Conservation (phyloP, 1,140 invertebrate species). For the Steinernema feltiae region DNA sequence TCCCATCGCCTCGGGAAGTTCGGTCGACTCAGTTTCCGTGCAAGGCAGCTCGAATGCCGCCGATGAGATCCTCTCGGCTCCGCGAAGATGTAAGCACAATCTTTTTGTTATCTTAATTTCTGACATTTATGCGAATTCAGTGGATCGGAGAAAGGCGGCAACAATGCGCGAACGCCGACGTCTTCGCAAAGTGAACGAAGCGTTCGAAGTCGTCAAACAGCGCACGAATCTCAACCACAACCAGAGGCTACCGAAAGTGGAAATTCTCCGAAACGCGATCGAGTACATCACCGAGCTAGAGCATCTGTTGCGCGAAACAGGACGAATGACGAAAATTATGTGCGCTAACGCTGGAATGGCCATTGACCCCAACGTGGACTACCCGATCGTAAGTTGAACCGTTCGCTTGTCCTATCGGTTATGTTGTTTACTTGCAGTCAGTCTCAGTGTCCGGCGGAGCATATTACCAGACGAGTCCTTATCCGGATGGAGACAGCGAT, state of each 20-base stretch:
- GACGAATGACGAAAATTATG: slow-evolving; percentile 54
- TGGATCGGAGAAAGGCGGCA: slow-evolving; percentile 89
- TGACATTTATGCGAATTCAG: slow-evolving; percentile 68
- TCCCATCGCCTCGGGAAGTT: neutral
- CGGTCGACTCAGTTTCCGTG: slow-evolving; percentile 17
- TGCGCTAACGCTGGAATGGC: slow-evolving; percentile 33
- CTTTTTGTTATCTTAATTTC: neutral
- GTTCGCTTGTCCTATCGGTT: neutral
- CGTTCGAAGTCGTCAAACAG: slow-evolving; percentile 86
- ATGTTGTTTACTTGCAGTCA: neutral
- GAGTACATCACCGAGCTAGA: slow-evolving; percentile 94
- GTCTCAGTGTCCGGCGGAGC: neutral
- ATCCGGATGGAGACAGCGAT: neutral
- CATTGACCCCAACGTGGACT: slow-evolving; percentile 3
- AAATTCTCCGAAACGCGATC: slow-evolving; percentile 90
- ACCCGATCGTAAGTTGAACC: neutral
- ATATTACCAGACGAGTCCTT: slow-evolving; percentile 1
- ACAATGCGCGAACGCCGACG: slow-evolving; percentile 84
- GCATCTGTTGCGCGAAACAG: slow-evolving; percentile 58
- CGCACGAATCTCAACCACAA: slow-evolving; percentile 87
- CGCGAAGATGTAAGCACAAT: slow-evolving; percentile 10
- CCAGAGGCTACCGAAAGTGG: slow-evolving; percentile 89
- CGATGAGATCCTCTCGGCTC: neutral
- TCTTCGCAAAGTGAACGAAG: slow-evolving; percentile 92
- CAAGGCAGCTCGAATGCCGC: neutral